Base-by-base conservation (phyloP, 2,797 vertebrate species). In the Anabas testudineus region DNA sequence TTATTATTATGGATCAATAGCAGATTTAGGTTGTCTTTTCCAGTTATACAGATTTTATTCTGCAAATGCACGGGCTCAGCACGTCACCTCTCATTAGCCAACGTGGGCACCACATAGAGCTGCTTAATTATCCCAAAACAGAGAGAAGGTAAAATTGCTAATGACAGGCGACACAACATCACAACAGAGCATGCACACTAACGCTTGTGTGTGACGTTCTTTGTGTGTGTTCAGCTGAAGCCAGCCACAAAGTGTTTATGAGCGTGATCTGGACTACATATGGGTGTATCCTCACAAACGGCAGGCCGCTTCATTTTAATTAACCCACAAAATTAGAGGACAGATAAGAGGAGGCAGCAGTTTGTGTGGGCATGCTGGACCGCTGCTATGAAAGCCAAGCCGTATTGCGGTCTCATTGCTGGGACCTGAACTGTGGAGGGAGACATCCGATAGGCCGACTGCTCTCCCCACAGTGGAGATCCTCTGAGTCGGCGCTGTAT, bases 281-380 rank as follows among this genome's bases (percentile, higher is more conserved):
- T 90, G 92, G 90, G 81, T 34, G 32, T 51, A 60, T 85, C 83
- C 87, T 86, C 67, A 66, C 81, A 68, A 85, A 87, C 91, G 90
- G 83, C 87, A 81, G 85, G 83, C 84, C 80, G 82, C 89, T 89
- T 87, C 88, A 74, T 92, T 91, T 90, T 93, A 92, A 93, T 94
- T 93, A 88, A 91, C 90, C 87, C 84, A 55, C 82, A 82, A 67
- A 90, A 93, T 93, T 88, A 91, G 86, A 72, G 39, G 68, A 91
- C n/a, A n/a, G n/a, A n/a, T n/a, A n/a, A 81, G 78, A 71, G 66
- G 63, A 77, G 75, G 81, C 63, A 9, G 37, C 45, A 45, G 51
- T 76, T 39, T 75, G 62, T 68, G 86, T 80, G 78, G 75, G 71
- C 14, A 32, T 78, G 63, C 63, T 57, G 48, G 57, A 43, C 69